Base-by-base conservation (phyloP, 2,888 invertebrate genomes). In the Cheilosia soror region DNA sequence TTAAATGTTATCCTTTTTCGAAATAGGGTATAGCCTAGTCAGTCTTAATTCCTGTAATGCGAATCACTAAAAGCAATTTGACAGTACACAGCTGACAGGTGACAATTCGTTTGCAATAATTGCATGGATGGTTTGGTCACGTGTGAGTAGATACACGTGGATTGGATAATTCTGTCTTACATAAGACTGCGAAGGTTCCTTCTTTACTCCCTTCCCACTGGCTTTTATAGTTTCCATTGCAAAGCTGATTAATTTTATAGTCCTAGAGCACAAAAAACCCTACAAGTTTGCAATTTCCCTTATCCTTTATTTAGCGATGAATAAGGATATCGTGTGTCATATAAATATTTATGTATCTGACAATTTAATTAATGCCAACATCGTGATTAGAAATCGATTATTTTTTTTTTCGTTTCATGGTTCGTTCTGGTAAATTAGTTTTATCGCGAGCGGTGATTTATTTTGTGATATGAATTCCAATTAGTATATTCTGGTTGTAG, bases 311-410 rank as follows among this genome's bases (percentile, higher is more conserved):
- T 7, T 44, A 13, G 25, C 7, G 42, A 60, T 42, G 53, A 13
- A 42, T 40, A 57, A 58, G 40, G 75, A 75, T 40, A 58, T 65
- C 37, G 29, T 27, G 31, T 62, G 33, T 40, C 20, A 49, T 9
- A 25, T 60, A n/a, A n/a, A 51, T 40, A 62, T 40, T 44, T 29
- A 44, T 47, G 40, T 40, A 40, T 31, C 13, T 58, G 75, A 68
- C 51, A 68, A 69, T 69, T 77, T 68, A 68, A 77, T 68, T 53
- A 62, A 53, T 40, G 65, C 66, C 58, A 40, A 40, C 63, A 65
- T 75, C 65, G 58, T 66, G 58, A 57, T 58, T 31, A 49, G 42
- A 58, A 51, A 51, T 66, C 58, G 66, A 76, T 66, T 76, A 25
- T 7, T 13, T 49, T 55, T 47, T 57, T 31, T 63, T 44, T 37